Evolutionary conservation across 2,113 vertebrate genomes (phyloP).

Genomic region (Pachypanchax playfairii): DNA sequence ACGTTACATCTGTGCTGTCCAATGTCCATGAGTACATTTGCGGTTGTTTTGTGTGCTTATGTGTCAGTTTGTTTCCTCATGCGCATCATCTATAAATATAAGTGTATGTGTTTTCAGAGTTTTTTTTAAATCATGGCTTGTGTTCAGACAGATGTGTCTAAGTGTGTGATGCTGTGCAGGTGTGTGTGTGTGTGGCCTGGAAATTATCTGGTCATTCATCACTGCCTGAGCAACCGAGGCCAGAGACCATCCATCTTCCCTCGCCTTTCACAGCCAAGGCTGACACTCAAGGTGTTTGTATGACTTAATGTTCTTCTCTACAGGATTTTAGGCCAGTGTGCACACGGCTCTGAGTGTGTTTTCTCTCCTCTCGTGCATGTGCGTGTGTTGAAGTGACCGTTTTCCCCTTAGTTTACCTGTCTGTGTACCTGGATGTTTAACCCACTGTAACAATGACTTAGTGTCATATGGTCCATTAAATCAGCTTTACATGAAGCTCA

Average conservation of each 20-base stretch:
- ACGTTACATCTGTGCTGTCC: too few species aligned
- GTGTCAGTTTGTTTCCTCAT: not conserved
- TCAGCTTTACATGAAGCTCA: slow-evolving; percentile 16
- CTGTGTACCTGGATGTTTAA: slow-evolving; percentile 12
- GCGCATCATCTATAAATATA: slow-evolving; percentile 8
- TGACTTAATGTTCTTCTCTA: slow-evolving; percentile 79
- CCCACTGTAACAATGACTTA: slow-evolving; percentile 22
- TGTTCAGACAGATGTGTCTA: slow-evolving; percentile 21
- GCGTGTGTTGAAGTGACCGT: slow-evolving; percentile 27
- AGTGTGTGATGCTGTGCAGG: slow-evolving; percentile 3
- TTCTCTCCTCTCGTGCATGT: not conserved
- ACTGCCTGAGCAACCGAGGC: slow-evolving; percentile 66
- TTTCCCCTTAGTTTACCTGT: slow-evolving; percentile 43
- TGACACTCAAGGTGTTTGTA: slow-evolving; percentile 83
- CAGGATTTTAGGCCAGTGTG: slow-evolving; percentile 51
- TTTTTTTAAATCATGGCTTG: not conserved
- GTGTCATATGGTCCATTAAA: slow-evolving; percentile 36
- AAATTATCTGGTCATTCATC: slow-evolving; percentile 75
- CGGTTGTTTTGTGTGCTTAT: not conserved
- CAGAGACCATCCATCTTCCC: slow-evolving; percentile 70
- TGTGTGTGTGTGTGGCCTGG: slow-evolving; percentile 51
- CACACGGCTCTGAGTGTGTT: slow-evolving; percentile 21
- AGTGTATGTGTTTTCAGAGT: slow-evolving; percentile 13
- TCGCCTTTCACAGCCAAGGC: slow-evolving; percentile 72
- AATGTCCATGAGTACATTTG: not conserved